Evolutionary conservation across 2,113 vertebrate species (phyloP), one percentile per base, ranked within the genome.

Genomic region (Vulpes ferrilata): DNA sequence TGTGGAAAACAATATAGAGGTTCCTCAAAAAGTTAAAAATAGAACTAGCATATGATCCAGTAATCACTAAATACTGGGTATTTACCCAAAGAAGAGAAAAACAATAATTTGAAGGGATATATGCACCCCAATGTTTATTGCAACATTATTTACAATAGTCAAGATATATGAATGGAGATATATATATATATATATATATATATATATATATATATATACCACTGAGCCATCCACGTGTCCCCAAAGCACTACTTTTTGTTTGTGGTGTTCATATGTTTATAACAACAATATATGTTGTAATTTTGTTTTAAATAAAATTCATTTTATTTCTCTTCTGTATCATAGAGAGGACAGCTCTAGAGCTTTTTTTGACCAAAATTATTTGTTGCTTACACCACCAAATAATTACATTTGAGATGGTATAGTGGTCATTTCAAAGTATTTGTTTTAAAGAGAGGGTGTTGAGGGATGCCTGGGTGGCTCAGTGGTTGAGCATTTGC

Each of bases 361-460:
- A 90, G 57, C 27, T 32, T 80, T 84, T 89, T 84, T 25, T 9
- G n/a, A 67, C 23, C 73, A 55, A 82, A 83, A 88, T 79, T 88
- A 79, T 79, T 16, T 88, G 11, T 27, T 85, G 30, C 20, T 88
- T 32, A 65, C 73, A 25, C 15, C 51, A 92, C 23, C 23, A 83
- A 17, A 79, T 35, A 94, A 60, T 79, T 92, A 3, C 22, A 74
- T 60, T 84, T 80, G 20, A 89, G 23, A 89, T 60, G 12, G 23
- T 23, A 43, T 67, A 92, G 51, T 35, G 15, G 25, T 96, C 62
- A 84, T 79, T 94, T 94, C 25, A 80, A 92, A 89, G 57, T 84
- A 55, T 80, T 59, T 84, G 4, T 84, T 96, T 11, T 65, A 48
- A 91, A 71, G 20, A 85, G 35, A 94, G 8, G 2, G 5, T 85